phyloP scores from a whole-genome alignment of 2,113 vertebrate species.

The Seriola dumerili region DNA sequence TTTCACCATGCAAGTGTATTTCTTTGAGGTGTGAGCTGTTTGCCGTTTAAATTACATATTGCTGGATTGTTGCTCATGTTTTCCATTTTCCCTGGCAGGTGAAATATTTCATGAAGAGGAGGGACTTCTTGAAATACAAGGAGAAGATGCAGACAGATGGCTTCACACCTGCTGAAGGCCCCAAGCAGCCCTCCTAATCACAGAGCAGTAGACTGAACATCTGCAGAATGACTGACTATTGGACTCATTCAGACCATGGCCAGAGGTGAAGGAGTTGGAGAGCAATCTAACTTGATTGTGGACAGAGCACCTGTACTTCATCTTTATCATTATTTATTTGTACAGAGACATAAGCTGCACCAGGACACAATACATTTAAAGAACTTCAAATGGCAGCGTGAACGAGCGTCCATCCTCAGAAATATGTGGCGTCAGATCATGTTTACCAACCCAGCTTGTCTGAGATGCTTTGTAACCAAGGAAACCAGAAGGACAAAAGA shows the following conservation, averaged over 20 bases:
- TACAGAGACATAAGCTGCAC: neutral
- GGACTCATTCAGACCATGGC: neutral
- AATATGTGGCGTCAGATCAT: neutral
- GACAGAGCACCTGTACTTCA: neutral
- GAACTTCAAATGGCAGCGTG: neutral
- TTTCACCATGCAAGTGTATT: neutral
- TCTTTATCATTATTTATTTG: slow-evolving; percentile 54
- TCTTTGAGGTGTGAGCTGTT: neutral
- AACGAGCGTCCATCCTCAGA: neutral
- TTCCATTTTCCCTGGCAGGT: slow-evolving; percentile 82
- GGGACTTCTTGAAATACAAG: slow-evolving; percentile 95
- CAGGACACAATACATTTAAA: neutral
- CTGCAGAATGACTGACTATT: slow-evolving; percentile 1
- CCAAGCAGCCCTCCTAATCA: slow-evolving; percentile 74
- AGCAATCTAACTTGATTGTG: neutral
- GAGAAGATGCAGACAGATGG: slow-evolving; percentile 88
- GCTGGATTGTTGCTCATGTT: neutral
- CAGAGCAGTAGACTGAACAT: neutral
- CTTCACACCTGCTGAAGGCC: slow-evolving; percentile 82
- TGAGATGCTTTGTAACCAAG: neutral
- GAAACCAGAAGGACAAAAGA: neutral
- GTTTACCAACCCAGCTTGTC: neutral
- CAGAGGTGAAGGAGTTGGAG: slow-evolving; percentile 8
- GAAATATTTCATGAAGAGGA: slow-evolving; percentile 94
- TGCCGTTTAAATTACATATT: neutral